These are phyloP conservation scores for Rhinatrema bivittatum DNA, from an alignment of 2,797 vertebrate genomes.

Conservation along the genomic window DNA sequence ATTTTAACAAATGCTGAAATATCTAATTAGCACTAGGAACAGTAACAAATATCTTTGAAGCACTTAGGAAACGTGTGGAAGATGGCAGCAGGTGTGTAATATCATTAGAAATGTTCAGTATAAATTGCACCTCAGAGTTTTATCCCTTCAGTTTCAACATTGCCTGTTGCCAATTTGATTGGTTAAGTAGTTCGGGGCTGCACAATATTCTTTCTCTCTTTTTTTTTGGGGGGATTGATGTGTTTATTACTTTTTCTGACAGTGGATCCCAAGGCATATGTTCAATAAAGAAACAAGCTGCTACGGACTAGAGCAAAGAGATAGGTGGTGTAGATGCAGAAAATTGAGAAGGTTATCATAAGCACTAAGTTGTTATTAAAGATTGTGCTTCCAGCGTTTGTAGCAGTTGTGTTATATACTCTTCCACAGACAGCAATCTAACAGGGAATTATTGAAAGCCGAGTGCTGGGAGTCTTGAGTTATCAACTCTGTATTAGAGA, in stretches of 20 bases:
- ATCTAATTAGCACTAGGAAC: slow-evolving; percentile 45
- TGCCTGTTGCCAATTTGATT: slow-evolving; percentile 49
- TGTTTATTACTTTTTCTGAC: slow-evolving; percentile 79
- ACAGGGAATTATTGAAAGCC: slow-evolving; percentile 62
- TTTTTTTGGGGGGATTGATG: too few relatives aligned
- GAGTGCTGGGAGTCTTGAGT: slow-evolving; percentile 53
- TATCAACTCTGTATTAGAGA: slow-evolving; percentile 14
- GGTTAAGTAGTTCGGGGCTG: slow-evolving; percentile 49
- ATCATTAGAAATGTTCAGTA: slow-evolving; percentile 18
- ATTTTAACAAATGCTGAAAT: slow-evolving; percentile 43
- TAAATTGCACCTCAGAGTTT: slow-evolving; percentile 29
- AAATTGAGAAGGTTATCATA: slow-evolving; percentile 71
- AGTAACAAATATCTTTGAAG: slow-evolving; percentile 51
- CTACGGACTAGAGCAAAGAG: slow-evolving; percentile 56
- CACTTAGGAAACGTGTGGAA: slow-evolving; percentile 4
- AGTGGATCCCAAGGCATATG: slow-evolving; percentile 66
- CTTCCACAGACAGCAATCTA: slow-evolving; percentile 51
- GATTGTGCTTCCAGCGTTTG: slow-evolving; percentile 61
- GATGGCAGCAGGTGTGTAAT: slow-evolving; percentile 20
- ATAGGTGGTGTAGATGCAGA: slow-evolving; percentile 52
- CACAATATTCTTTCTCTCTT: slow-evolving; percentile 44
- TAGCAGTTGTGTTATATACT: slow-evolving; percentile 61
- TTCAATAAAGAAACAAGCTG: slow-evolving; percentile 65
- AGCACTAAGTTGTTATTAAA: slow-evolving; percentile 57
- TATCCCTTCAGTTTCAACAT: slow-evolving; percentile 18